phyloP scores from a whole-genome alignment of 2,888 invertebrate species.

The Clitarchus hookeri region DNA sequence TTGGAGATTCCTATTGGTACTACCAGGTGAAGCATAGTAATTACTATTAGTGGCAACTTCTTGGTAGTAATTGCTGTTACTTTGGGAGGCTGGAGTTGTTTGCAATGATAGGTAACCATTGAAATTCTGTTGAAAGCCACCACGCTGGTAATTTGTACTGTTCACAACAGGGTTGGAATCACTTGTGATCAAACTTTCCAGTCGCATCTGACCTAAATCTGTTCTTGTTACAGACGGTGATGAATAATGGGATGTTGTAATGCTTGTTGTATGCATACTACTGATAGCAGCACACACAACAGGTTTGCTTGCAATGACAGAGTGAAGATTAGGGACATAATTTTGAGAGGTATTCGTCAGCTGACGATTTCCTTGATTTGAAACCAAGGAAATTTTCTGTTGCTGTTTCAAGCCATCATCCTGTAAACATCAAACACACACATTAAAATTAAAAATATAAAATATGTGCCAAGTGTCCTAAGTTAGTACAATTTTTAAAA shows the following conservation, averaged over 20 bases:
- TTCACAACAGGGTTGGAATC: slow-evolving; percentile 50
- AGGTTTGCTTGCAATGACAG: not conserved
- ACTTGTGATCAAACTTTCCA: slow-evolving; percentile 54
- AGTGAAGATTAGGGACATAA: not conserved
- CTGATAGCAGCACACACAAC: not conserved
- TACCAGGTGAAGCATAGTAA: slow-evolving; percentile 23
- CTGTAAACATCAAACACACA: slow-evolving; percentile 38
- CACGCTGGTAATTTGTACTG: slow-evolving; percentile 35
- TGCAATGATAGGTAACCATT: slow-evolving; percentile 34
- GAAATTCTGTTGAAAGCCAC: slow-evolving; percentile 35
- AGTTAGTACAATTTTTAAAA: no score
- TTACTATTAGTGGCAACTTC: not conserved
- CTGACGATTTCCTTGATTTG: not conserved
- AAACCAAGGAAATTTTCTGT: slow-evolving; percentile 52
- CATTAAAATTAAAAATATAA: no score
- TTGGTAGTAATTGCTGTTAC: not conserved
- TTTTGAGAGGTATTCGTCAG: not conserved
- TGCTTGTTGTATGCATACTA: slow-evolving; percentile 23
- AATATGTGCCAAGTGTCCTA: no score
- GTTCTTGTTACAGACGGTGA: slow-evolving; percentile 44
- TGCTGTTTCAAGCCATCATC: slow-evolving; percentile 56
- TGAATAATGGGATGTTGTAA: slow-evolving; percentile 22
- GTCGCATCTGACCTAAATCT: slow-evolving; percentile 50
- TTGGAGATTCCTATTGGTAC: not conserved
- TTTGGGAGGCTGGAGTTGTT: not conserved